Percentiles rank a stretch among this genome's conserved stretches.
These are phyloP conservation scores for Psix sp. DNA, from an alignment of 1,140 invertebrate genomes.

Conservation along the genomic window DNA sequence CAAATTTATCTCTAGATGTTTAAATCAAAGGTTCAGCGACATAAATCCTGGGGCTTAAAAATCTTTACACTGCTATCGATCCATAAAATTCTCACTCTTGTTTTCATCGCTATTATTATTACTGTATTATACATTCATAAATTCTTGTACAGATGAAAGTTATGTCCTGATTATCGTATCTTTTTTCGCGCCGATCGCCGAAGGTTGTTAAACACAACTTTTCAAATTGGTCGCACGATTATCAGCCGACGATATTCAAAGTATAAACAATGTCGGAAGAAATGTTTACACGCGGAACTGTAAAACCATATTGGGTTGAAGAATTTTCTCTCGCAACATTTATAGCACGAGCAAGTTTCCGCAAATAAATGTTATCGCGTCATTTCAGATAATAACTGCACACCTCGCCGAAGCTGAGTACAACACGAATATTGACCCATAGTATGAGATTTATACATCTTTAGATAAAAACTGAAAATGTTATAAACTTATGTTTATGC, in stretches of 20 bases:
- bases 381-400: conserved; percentile 12
- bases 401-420: conserved; percentile 4
- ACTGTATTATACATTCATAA: neutral
- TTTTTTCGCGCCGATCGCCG: too few relatives aligned
- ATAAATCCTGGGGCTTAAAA: conserved; percentile 13
- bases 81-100: conserved; percentile 5
- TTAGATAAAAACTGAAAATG: neutral
- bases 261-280: conserved; percentile 4
- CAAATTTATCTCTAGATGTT: conserved; percentile 21
- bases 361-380: conserved; percentile 25
- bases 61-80: conserved; percentile 4
- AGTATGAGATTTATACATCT: conserved; percentile 8
- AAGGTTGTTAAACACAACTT: too few relatives aligned
- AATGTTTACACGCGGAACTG: conserved; percentile 7
- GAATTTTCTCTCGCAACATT: conserved; percentile 18
- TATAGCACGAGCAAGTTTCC: conserved; percentile 17
- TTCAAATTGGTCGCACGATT: too few relatives aligned
- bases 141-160: too few relatives aligned
- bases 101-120: neutral
- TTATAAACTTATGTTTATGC: too few relatives aligned
- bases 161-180: too few relatives aligned
- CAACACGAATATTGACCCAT: conserved; percentile 22
- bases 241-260: neutral
- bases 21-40: conserved; percentile 22
- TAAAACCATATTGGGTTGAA: neutral